Percentiles rank a stretch among this genome's conserved stretches.
Conservation (phyloP, 2,888 invertebrate species). For the Leptopilina syphax region DNA sequence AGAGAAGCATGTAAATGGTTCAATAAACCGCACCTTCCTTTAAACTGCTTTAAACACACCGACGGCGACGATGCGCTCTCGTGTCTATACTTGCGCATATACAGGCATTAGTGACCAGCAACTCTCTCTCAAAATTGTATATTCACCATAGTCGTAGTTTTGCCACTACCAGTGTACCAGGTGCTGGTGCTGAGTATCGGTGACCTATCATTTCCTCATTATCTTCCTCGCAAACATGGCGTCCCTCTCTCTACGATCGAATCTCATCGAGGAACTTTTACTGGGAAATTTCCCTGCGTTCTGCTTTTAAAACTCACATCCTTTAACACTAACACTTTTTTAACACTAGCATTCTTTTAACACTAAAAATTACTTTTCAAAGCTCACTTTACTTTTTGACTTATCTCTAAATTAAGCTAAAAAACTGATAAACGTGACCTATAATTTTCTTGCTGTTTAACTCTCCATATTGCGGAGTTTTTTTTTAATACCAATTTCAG, state of each 20-base stretch:
- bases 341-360: no score
- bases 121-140: constrained; percentile 5
- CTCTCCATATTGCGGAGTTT: no score
- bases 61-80: constrained; percentile 6
- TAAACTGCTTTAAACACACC: constrained; percentile 16
- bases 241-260: constrained; percentile 40
- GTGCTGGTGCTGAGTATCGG: constrained; percentile 53
- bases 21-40: constrained; percentile 45
- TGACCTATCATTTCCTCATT: constrained; percentile 62
- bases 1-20: constrained; percentile 48
- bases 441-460: no score
- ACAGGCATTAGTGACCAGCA: constrained; percentile 35
- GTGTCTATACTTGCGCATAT: constrained; percentile 20
- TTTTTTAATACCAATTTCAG: no score
- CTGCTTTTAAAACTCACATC: not conserved
- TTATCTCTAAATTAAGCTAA: no score
- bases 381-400: no score
- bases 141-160: constrained; percentile 31
- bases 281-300: constrained; percentile 30
- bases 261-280: constrained; percentile 48
- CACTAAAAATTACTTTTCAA: no score
- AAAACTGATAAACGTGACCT: no score
- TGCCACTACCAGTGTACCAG: constrained; percentile 38
- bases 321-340: no score
- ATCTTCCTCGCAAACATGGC: constrained; percentile 58